phyloP scores from a whole-genome alignment of 2,797 vertebrate species.

The Sylvia borin region DNA sequence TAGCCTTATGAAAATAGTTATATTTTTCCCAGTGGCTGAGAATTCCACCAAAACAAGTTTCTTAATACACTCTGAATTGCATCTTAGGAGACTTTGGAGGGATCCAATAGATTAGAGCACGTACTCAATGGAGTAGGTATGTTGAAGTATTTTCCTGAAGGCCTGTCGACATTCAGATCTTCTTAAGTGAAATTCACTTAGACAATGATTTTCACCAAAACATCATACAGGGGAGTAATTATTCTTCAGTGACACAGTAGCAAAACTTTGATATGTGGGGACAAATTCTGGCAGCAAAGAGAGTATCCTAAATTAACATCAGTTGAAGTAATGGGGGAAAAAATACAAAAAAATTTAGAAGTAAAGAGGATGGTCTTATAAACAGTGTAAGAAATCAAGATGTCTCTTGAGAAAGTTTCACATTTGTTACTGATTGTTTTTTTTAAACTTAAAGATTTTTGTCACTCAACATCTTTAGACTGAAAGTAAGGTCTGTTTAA shows the following conservation, averaged over 20 bases:
- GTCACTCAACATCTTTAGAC: not conserved
- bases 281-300: not conserved
- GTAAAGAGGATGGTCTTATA: not conserved
- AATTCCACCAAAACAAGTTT: not conserved
- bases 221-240: not conserved
- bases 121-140: not conserved
- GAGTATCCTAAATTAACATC: not conserved
- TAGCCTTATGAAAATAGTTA: fast-evolving
- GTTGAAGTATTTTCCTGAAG: not conserved
- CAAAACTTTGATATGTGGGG: not conserved
- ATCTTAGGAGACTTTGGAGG: not conserved
- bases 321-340: not conserved
- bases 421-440: fast-evolving
- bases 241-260: not conserved
- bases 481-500: not conserved
- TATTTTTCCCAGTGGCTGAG: not conserved
- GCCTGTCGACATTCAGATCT: not conserved
- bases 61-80: not conserved
- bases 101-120: too few relatives aligned
- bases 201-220: not conserved
- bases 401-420: not conserved
- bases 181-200: not conserved
- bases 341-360: not conserved
- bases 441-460: not conserved
- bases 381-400: not conserved